Percentiles rank a stretch among this genome's conserved stretches.
These are phyloP conservation scores for Heterotilapia buettikoferi DNA, from an alignment of 2,113 vertebrate species.

Conservation along the genomic window DNA sequence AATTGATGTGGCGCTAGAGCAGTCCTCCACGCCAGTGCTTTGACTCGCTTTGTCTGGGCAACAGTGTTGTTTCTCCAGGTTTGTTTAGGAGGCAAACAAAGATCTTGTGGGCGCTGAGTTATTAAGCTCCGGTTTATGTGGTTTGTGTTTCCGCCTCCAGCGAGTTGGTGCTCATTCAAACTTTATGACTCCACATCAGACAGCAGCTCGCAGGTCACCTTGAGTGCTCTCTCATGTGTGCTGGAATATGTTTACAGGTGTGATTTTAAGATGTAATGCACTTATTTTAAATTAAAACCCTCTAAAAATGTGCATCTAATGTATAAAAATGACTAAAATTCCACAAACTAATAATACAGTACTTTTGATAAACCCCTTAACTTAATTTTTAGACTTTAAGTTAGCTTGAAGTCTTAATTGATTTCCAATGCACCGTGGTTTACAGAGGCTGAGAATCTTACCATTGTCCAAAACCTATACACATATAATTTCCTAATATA, in stretches of 20 bases:
- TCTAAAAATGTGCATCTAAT: background rate
- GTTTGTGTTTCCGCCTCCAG: background rate
- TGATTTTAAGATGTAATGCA: background rate
- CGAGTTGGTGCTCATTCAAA: background rate
- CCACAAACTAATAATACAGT: background rate
- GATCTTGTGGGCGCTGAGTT: background rate
- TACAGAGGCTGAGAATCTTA: background rate
- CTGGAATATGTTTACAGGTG: background rate
- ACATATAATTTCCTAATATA: background rate
- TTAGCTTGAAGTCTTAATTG: background rate
- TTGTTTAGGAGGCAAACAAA: background rate
- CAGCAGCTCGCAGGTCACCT: background rate
- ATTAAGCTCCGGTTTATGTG: constrained; percentile 10
- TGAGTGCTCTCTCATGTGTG: background rate
- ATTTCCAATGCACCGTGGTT: background rate
- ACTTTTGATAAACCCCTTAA: background rate
- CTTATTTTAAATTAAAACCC: background rate
- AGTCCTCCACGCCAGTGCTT: background rate
- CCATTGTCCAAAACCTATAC: background rate
- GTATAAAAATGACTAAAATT: background rate
- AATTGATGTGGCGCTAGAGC: constrained; percentile 9
- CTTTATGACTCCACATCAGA: background rate
- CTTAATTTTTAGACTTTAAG: background rate
- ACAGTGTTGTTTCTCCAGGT: background rate
- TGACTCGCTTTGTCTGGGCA: background rate